Evolutionary conservation across 2,888 invertebrate genomes (phyloP).

Genomic region (Tinea semifulvella): DNA sequence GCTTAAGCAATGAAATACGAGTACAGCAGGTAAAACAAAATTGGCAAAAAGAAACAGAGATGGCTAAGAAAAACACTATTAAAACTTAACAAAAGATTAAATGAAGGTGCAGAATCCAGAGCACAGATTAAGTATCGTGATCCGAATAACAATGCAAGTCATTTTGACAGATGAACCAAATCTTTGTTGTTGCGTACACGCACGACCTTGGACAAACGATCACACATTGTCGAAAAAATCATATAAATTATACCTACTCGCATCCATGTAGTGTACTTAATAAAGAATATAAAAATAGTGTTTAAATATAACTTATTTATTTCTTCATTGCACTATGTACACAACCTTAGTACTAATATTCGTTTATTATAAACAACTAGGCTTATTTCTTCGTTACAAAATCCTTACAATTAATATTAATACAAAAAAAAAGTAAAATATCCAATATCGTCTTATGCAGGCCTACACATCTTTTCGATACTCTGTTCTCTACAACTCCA

Average conservation of each 20-base stretch:
- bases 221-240: slow-evolving; percentile 1
- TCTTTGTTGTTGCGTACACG: slow-evolving; percentile 9
- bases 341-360: not conserved
- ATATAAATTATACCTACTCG: not conserved
- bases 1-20: too few species aligned
- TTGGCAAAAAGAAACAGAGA: too few species aligned
- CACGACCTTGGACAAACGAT: slow-evolving; percentile 2
- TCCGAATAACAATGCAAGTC: slow-evolving; percentile 35
- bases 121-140: slow-evolving; percentile 9
- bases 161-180: slow-evolving; percentile 31
- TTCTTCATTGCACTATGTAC: too few species aligned
- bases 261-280: not conserved
- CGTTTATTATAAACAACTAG: not conserved
- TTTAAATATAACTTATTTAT: not conserved
- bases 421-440: too few species aligned
- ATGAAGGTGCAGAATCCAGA: slow-evolving; percentile 4
- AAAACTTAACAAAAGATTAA: not conserved
- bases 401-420: too few species aligned
- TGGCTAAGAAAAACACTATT: not conserved
- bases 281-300: not conserved
- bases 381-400: too few species aligned
- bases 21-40: not conserved
- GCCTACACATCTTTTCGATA: too few species aligned
- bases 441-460: too few species aligned
- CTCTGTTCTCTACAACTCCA: too few species aligned